Evolutionary conservation across 1,140 invertebrate species (phyloP), one percentile per base, ranked within the genome.

Genomic region (Drosophila insularis): DNA sequence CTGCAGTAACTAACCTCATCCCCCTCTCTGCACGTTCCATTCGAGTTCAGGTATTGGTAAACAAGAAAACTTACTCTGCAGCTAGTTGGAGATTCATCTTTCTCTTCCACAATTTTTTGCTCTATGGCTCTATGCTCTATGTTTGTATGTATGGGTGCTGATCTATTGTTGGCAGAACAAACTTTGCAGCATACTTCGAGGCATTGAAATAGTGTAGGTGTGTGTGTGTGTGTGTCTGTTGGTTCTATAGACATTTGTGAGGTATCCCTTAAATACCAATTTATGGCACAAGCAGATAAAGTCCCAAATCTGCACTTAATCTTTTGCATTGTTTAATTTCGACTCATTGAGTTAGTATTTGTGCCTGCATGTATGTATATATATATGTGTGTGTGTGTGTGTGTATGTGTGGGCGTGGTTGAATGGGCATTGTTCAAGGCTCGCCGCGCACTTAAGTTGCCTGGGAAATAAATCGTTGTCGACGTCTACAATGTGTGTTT

Each of bases 281-380:
- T 91, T 91, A 91, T 91, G 90, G 90, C 89, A 89, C 82, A 91
- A 80, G 86, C 90, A 91, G 86, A 91, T 91, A 91, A 91, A 91
- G 86, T 91, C 90, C 90, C 82, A 91, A 91, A 91, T 91, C 90
- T 91, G 90, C 78, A 91, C 90, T 91, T 91, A 91, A 91, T 91
- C 90, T 91, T 91, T 91, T 90, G 90, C 80, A 91, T 91, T 91
- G 90, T 91, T 90, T 91, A 91, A 91, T 91, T 91, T 91, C 85
- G 90, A 77, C 86, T 91, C 90, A 91, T 91, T 91, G 90, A 91
- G 86, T 87, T 87, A 78, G 19, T 37, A 46, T 56, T 19, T 55
- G 21, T 50, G 46, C 35, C 19, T 55, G 67, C 19, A 32, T 68
- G 39, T 60, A 46, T 32, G 13, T 65, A 37, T 11, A 53, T 35